A percentile compares a stretch with the other conserved stretches of the same genome.
These are phyloP conservation scores for Xenopus petersii DNA, from an alignment of 2,797 vertebrate genomes.

Conservation along the genomic window DNA sequence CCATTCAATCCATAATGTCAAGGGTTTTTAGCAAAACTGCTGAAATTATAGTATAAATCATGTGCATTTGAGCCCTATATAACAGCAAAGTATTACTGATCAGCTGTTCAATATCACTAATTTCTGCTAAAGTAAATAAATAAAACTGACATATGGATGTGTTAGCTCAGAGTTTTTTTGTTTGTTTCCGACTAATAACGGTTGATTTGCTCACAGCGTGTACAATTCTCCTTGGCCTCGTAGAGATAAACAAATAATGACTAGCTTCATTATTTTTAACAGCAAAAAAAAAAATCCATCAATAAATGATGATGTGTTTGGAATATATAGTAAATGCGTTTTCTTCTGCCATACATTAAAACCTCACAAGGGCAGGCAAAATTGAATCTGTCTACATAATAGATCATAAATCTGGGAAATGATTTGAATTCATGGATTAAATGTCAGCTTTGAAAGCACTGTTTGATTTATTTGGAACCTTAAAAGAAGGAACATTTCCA, in stretches of 20 bases:
- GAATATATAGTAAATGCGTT: constrained; percentile 54
- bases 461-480: constrained; percentile 63
- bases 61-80: no score
- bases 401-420: constrained; percentile 65
- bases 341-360: constrained; percentile 56
- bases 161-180: no score
- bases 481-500: constrained; percentile 63
- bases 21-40: no score
- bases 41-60: no score
- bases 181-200: background rate
- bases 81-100: no score
- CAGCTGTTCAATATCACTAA: no score
- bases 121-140: no score
- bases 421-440: constrained; percentile 70
- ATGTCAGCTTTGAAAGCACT: constrained; percentile 64
- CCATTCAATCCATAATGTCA: no score
- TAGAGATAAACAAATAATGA: constrained; percentile 54
- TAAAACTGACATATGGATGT: no score
- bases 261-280: constrained; percentile 41
- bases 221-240: constrained; percentile 10
- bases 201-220: background rate
- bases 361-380: constrained; percentile 58
- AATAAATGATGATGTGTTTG: constrained; percentile 64
- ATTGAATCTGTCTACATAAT: constrained; percentile 70
- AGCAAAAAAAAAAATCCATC: constrained; percentile 52